These are phyloP conservation scores for Metellina segmentata DNA, from an alignment of 2,888 invertebrate genomes.

Conservation along the genomic window DNA sequence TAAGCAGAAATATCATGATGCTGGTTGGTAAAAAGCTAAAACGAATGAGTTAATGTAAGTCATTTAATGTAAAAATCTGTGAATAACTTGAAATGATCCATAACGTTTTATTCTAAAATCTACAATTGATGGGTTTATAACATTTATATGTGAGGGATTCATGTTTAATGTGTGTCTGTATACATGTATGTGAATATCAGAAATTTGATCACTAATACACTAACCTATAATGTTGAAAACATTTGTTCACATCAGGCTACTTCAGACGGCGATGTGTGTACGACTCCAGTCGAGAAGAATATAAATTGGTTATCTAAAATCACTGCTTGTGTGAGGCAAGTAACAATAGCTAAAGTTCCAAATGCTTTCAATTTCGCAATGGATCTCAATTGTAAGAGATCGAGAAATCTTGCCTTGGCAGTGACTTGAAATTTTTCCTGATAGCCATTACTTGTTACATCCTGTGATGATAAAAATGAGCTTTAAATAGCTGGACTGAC, in stretches of 20 bases:
- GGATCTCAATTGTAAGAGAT: neutral
- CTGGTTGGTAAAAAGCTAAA: too few relatives aligned
- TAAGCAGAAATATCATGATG: too few relatives aligned
- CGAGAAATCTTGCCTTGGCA: constrained; percentile 33
- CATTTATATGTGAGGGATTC: too few relatives aligned
- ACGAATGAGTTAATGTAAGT: too few relatives aligned
- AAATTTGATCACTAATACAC: neutral
- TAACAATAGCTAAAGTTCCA: neutral
- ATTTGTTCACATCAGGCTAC: constrained; percentile 53
- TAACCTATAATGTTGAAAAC: constrained; percentile 36
- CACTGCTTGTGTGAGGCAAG: constrained; percentile 77
- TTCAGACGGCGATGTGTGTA: constrained; percentile 40
- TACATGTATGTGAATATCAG: too few relatives aligned
- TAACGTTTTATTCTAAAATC: too few relatives aligned
- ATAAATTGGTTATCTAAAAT: constrained; percentile 76
- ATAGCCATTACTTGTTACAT: neutral
- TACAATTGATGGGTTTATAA: too few relatives aligned
- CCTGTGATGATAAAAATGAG: neutral
- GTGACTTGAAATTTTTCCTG: neutral
- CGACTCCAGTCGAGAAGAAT: constrained; percentile 70
- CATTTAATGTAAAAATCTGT: too few relatives aligned
- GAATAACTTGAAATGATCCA: too few relatives aligned
- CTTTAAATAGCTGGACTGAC: neutral
- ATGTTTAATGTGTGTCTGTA: too few relatives aligned
- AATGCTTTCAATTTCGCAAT: neutral